Percentiles rank a stretch among this genome's conserved stretches.
Evolutionary conservation across 2,797 vertebrate species (phyloP).

Genomic region (Centropyge bicolor): DNA sequence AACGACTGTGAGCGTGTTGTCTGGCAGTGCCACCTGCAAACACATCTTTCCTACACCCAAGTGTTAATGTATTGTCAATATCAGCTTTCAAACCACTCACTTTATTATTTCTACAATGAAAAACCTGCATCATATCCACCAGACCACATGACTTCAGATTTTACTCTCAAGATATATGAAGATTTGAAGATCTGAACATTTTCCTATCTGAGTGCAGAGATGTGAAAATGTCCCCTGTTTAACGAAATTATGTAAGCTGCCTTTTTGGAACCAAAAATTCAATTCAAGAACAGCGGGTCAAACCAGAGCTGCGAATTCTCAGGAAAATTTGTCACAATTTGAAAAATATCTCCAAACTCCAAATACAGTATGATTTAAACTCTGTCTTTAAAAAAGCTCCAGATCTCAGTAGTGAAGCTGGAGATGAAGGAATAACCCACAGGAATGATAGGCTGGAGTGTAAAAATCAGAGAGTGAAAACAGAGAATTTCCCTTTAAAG

Average conservation of each 20-base stretch:
- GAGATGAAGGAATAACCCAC: not conserved
- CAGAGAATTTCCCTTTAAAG: not conserved
- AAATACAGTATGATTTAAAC: not conserved
- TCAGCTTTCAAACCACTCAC: not conserved
- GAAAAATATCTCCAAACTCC: not conserved
- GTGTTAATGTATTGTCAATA: no score
- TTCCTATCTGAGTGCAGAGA: not conserved
- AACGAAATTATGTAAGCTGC: not conserved
- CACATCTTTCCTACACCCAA: no score
- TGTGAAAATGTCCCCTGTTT: not conserved
- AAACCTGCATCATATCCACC: not conserved
- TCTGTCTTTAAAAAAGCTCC: not conserved
- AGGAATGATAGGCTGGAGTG: not conserved
- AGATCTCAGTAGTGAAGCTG: not conserved
- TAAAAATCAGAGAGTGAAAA: conserved; percentile 8
- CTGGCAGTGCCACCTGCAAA: no score
- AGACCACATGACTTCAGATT: not conserved
- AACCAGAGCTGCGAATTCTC: not conserved
- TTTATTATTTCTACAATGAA: no score
- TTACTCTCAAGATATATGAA: not conserved
- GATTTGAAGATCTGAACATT: no score
- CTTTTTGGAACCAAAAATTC: not conserved
- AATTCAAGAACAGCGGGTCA: not conserved
- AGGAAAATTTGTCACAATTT: not conserved
- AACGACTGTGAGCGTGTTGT: no score